These are phyloP conservation scores for Eurytoma adleriae DNA, from an alignment of 2,888 invertebrate genomes.

Conservation along the genomic window DNA sequence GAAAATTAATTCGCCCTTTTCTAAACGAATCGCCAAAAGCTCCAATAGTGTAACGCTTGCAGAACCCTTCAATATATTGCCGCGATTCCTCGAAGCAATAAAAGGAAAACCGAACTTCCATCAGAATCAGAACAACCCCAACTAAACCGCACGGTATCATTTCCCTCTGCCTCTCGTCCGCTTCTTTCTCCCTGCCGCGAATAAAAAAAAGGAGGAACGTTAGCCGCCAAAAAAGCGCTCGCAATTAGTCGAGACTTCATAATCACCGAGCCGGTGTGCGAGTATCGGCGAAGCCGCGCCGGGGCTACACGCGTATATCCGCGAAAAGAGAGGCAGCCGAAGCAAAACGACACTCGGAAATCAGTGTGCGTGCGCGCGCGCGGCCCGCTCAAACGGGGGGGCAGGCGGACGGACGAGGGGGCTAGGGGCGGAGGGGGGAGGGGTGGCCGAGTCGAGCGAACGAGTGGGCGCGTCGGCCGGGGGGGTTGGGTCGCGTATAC, in stretches of 20 bases:
- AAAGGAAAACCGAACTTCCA: conserved; percentile 14
- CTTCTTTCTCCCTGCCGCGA: neutral
- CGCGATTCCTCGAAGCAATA: neutral
- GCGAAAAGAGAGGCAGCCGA: conserved; percentile 1
- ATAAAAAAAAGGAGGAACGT: conserved; percentile 15
- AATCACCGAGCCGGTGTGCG: conserved; percentile 64
- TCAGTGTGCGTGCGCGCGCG: neutral
- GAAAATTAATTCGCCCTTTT: neutral
- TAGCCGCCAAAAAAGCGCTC: conserved; percentile 39
- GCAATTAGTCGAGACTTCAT: conserved; percentile 65
- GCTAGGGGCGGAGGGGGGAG: conserved; percentile 21
- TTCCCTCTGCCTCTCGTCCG: neutral
- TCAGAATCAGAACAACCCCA: conserved; percentile 16
- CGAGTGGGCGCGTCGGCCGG: conserved; percentile 52
- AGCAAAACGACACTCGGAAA: neutral
- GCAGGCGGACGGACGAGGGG: neutral
- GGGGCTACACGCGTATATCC: neutral
- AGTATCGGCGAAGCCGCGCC: neutral
- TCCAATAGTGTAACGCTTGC: no score
- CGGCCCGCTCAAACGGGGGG: neutral
- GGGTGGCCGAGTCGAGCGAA: neutral
- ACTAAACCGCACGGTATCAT: conserved; percentile 11
- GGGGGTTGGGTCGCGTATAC: conserved; percentile 69
- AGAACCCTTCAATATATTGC: no score
- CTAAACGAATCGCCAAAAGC: neutral